Evolutionary conservation across 2,113 vertebrate genomes (phyloP), one percentile per base, ranked within the genome.

Genomic region (Tenebrosternarchus preto): DNA sequence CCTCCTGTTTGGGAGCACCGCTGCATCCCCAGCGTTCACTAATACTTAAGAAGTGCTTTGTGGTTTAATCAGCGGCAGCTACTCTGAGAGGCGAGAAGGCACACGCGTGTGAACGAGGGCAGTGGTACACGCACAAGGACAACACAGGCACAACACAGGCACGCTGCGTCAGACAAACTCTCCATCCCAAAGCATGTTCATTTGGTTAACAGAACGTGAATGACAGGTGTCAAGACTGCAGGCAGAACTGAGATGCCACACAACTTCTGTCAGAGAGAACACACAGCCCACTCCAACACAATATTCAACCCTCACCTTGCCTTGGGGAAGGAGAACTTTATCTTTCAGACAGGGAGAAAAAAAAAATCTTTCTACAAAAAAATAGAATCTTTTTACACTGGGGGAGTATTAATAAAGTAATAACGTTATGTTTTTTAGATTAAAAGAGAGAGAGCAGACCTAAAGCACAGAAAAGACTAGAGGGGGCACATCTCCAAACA

Each of bases 1-100:
- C 87, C 87, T 86, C 88, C 88, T 80, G 77, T 89, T 91, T 89
- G 85, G n/a, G 81, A 87, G 80, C 86, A 88, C 86, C 88, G 64
- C 56, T 76, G 59, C 88, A 80, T 86, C 78, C 84, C 77, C 80
- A 85, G n/a, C 78, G 84, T 81, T 88, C 81, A 82, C 64, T 57
- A 82, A 86, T 71, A 69, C 85, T 83, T 88, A 83, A 74, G 78
- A 88, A 82, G 85, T 73, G 66, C 85, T 84, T 88, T 83, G 76
- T 78, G 87, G 39, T 82, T 91, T 88, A 88, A 90, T 91, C 89
- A 85, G 88, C 83, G 88, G 85, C 89, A 89, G 86, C 90, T 86
- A 87, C 87, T 15, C 11, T 31, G 3, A 4, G 12, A 29, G 25
- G 70, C 15, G 3, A 4, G 24, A 16, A 7, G 22, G 43, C 43